Evolutionary conservation across 2,113 vertebrate genomes (phyloP), one percentile per base, ranked within the genome.

Genomic region (Dolichotis patagonum): DNA sequence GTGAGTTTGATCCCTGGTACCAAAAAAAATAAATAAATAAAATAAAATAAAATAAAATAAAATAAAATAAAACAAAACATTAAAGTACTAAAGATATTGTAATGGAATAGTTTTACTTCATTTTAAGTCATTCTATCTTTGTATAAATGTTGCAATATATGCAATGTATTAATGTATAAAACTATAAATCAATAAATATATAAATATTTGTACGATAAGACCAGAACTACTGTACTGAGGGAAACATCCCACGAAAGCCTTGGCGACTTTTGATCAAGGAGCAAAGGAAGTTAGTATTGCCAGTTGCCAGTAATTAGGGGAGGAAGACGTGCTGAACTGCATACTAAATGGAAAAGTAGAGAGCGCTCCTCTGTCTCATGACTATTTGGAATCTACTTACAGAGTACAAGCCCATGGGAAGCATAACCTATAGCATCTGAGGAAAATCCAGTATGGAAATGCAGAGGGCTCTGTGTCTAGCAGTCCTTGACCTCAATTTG

Each of bases 101-200:
- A 46, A 19, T 56, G 4, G 75, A 95, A 78, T 93, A 49, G 20
- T 52, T 91, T 91, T 12, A 63, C 77, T 94, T 89, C 20, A 78
- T 80, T 22, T 93, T 26, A 95, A 94, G 35, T 84, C 30, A 78
- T 54, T 52, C 26, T 88, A 26, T 26, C 43, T 81, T 85, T 88
- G 58, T 17, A 63, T 46, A 95, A 77, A 35, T 69, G 6, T 88
- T 85, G n/a, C 19, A 92, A 86, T 26, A 8, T 91, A 92, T 75
- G 4, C 14, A 82, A 35, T 35, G 52, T 81, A 17, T 90, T 69
- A 85, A 77, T 43, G 67, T 63, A 49, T 41, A 73, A 85, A 86
- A 65, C 93, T 54, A 52, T 49, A 58, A 85, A 43, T 69, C 73
- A 52, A 71, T 41, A 88, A 89, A 46, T 82, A 58, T 60, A 7